A percentile compares a stretch with the other conserved stretches of the same genome.
These are phyloP conservation scores for Nomada goodeniana DNA, from an alignment of 2,888 invertebrate genomes.

Conservation along the genomic window DNA sequence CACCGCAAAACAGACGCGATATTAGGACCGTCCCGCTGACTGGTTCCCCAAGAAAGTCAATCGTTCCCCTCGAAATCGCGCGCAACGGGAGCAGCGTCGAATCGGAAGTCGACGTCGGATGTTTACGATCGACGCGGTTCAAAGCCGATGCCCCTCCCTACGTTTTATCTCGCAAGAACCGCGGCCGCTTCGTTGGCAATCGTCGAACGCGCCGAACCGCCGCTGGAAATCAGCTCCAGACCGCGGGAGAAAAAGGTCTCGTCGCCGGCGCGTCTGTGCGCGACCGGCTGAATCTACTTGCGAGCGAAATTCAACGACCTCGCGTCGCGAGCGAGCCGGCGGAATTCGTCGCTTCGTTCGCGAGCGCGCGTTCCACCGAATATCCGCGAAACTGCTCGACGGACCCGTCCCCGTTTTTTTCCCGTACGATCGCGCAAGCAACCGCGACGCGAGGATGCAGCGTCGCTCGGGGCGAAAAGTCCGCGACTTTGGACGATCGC, in stretches of 20 bases:
- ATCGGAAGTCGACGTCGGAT: too few species aligned
- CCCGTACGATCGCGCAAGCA: background rate
- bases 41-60: too few species aligned
- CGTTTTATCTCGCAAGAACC: too few species aligned
- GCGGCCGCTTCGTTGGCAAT: too few species aligned
- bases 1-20: too few species aligned
- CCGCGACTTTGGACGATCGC: conserved; percentile 43
- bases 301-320: conserved; percentile 12
- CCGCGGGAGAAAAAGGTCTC: conserved; percentile 38
- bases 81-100: background rate
- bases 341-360: background rate
- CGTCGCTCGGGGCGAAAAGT: conserved; percentile 17
- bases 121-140: too few species aligned
- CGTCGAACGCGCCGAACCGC: too few species aligned
- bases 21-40: too few species aligned
- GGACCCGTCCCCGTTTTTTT: background rate
- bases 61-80: background rate
- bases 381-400: too few species aligned
- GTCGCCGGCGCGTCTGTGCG: conserved; percentile 23
- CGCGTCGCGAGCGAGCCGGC: background rate
- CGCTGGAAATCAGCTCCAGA: too few species aligned
- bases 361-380: background rate
- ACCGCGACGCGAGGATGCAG: background rate
- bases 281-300: conserved; percentile 27
- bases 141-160: too few species aligned